These are phyloP conservation scores for Fukomys damarensis DNA, from an alignment of 2,113 vertebrate genomes.

Conservation along the genomic window DNA sequence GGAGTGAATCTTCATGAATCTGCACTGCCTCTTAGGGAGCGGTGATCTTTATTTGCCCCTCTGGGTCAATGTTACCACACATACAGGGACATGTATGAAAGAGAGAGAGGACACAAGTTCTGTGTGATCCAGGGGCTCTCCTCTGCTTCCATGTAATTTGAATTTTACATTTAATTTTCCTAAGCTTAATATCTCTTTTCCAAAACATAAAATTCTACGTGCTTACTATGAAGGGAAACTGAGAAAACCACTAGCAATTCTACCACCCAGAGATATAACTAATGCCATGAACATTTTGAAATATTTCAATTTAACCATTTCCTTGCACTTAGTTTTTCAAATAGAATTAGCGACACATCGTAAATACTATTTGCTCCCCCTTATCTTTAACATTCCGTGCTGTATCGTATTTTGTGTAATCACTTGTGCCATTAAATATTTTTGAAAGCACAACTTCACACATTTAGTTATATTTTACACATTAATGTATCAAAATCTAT, in stretches of 20 bases:
- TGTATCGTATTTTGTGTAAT: background rate
- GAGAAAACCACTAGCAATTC: background rate
- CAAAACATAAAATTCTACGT: background rate
- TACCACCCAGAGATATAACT: background rate
- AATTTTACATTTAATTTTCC: background rate
- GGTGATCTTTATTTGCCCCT: background rate
- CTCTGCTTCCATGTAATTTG: background rate
- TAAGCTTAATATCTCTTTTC: background rate
- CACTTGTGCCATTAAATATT: background rate
- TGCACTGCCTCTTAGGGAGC: background rate
- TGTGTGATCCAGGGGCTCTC: fast-evolving
- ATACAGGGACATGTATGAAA: fast-evolving
- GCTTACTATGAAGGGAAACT: background rate
- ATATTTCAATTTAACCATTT: background rate
- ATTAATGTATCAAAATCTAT: background rate
- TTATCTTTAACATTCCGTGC: background rate
- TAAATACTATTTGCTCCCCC: background rate
- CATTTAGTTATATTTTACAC: background rate
- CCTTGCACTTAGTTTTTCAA: background rate
- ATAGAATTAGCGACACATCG: background rate
- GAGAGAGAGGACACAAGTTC: background rate
- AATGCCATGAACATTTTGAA: background rate
- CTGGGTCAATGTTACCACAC: background rate
- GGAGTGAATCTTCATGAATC: background rate
- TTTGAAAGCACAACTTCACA: background rate